Conservation (phyloP, 2,797 vertebrate species). For the Eurystomus glaucurus region DNA sequence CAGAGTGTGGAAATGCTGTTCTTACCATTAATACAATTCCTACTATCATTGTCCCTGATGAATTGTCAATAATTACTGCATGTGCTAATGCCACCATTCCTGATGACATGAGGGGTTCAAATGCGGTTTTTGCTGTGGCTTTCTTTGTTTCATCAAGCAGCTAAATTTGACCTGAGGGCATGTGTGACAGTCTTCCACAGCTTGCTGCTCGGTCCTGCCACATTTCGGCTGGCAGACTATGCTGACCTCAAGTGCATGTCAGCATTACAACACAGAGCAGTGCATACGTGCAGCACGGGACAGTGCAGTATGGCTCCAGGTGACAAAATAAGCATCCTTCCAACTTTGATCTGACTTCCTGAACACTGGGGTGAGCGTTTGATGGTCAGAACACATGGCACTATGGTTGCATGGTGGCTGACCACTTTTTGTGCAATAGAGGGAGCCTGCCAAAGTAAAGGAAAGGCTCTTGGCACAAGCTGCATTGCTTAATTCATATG, state of each 20-base stretch:
- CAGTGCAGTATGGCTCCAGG: neutral
- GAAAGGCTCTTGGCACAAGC: neutral
- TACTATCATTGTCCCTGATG: neutral
- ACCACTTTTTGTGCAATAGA: neutral
- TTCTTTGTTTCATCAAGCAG: neutral
- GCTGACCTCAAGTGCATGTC: neutral
- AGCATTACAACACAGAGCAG: neutral
- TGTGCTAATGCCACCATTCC: neutral
- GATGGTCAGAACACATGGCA: neutral
- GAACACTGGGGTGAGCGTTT: accelerated
- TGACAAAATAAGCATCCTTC: neutral
- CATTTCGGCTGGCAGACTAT: neutral
- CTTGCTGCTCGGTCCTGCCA: neutral
- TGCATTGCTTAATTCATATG: neutral
- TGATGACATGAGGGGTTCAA: neutral
- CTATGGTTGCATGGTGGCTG: neutral
- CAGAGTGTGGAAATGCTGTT: neutral
- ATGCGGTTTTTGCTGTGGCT: neutral
- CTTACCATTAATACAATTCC: neutral
- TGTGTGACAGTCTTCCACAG: neutral
- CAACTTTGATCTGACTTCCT: neutral
- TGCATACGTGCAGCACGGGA: accelerated
- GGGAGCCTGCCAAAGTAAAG: neutral
- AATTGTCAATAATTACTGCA: neutral
- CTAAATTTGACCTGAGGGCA: neutral